Conservation (phyloP, 1,140 invertebrate genomes). For the Brachionus calyciflorus region DNA sequence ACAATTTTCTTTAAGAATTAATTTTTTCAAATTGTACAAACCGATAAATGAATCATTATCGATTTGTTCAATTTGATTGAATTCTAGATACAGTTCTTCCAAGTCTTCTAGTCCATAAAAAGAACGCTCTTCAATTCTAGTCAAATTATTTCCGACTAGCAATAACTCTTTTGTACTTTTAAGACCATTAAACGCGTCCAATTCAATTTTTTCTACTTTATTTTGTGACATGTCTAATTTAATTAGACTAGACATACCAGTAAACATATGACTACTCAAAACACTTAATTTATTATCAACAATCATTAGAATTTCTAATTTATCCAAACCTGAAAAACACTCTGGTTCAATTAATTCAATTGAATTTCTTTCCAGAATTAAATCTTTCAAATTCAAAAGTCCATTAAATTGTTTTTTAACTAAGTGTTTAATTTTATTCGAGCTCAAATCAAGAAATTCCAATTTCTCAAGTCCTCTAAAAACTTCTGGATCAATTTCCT, state of each 20-base stretch:
- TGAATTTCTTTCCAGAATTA: not conserved
- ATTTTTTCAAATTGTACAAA: not conserved
- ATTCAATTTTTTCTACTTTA: not conserved
- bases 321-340: not conserved
- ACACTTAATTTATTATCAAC: not conserved
- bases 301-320: constrained; percentile 1
- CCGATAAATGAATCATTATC: constrained; percentile 16
- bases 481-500: not conserved
- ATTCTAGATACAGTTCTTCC: constrained; percentile 1
- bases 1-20: constrained; percentile 20
- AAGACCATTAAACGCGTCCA: not conserved
- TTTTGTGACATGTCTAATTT: constrained; percentile 23
- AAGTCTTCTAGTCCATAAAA: not conserved
- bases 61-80: not conserved
- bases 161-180: not conserved
- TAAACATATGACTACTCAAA: not conserved
- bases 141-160: not conserved
- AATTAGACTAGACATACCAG: not conserved
- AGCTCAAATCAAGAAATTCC: not conserved
- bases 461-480: not conserved
- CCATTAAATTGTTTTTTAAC: not conserved
- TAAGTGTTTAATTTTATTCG: constrained; percentile 2
- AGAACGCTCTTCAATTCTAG: not conserved
- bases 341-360: not conserved
- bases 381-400: not conserved